Evolutionary conservation across 2,113 vertebrate species (phyloP).

Genomic region (Apteryx owenii): DNA sequence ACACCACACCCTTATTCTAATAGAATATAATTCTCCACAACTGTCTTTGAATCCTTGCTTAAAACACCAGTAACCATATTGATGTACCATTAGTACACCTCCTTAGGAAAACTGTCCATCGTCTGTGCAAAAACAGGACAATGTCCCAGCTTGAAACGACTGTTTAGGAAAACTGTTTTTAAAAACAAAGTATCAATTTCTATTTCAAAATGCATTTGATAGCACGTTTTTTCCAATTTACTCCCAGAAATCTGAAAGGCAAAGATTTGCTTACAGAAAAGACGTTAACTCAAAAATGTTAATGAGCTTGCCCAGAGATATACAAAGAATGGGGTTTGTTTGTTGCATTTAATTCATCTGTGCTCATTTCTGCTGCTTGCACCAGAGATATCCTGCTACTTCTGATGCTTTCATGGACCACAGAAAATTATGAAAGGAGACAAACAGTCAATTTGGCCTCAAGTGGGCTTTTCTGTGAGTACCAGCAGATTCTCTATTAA

Average conservation of each 20-base stretch:
- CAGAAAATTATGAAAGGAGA: not conserved
- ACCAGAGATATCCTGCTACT: not conserved
- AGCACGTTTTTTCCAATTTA: not conserved
- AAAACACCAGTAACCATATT: not conserved
- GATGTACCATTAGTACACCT: not conserved
- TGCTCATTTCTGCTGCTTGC: not conserved
- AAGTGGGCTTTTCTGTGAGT: not conserved
- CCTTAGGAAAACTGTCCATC: not conserved
- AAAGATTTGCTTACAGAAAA: not conserved
- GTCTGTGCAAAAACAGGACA: not conserved
- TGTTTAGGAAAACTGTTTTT: not conserved
- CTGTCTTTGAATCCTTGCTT: not conserved
- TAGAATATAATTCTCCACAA: not conserved
- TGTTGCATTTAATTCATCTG: not conserved
- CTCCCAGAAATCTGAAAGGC: not conserved
- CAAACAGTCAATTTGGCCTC: not conserved
- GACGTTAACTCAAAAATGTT: not conserved
- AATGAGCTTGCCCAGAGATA: not conserved
- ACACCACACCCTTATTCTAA: not conserved
- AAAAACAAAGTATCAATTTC: not conserved
- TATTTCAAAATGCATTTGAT: not conserved
- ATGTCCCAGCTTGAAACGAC: not conserved
- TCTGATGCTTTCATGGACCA: not conserved
- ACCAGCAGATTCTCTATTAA: not conserved
- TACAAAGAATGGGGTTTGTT: not conserved